Base-by-base conservation (phyloP, 2,888 invertebrate genomes). In the Pachycephus smyrnensis region DNA sequence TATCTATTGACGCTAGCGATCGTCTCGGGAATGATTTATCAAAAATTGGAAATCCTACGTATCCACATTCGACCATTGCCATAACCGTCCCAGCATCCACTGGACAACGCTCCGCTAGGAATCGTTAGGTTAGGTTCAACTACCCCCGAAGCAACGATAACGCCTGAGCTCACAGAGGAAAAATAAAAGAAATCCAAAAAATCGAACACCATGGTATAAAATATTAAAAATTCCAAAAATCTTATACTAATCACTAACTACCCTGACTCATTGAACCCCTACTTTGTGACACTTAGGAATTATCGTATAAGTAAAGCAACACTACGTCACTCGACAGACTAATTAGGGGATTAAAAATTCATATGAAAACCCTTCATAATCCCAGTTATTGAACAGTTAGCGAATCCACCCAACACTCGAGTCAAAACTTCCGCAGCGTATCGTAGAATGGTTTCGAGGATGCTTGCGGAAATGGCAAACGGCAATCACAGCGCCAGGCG, bases 1-100 rank as follows among this genome's bases (percentile, higher is more conserved):
- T 81, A 83, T 82, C 85, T 85, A 86, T 88, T 84, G 84, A 86
- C 86, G 73, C 12, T 15, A 68, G n/a, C 73, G 71, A 33, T 32
- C 75, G 75, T 76, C 78, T 37, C 73, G 73, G 73, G 75, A 33
- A 82, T 84, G 86, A 87, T 86, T 85, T 85, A 87, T 85, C 82
- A 84, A 83, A 84, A 84, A 85, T 84, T 85, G 82, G 81, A 84
- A 83, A 84, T 80, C 82, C 77, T 78, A 83, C 83, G 84, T 30
- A 32, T 71, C 55, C 55, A 9, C 55, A 9, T 55, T 55, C 9
- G 55, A 23, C 55, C 55, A 55, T 55, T 55, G 23, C 55, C 55
- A 55, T 55, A 55, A 55, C 55, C 23, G 55, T 23, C 23, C 6
- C 55, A 23, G 23, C 23, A 55, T 55, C 55, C 23, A 32, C 71